Evolutionary conservation across 2,113 vertebrate genomes (phyloP), one percentile per base, ranked within the genome.

Genomic region (Tor tambroides): DNA sequence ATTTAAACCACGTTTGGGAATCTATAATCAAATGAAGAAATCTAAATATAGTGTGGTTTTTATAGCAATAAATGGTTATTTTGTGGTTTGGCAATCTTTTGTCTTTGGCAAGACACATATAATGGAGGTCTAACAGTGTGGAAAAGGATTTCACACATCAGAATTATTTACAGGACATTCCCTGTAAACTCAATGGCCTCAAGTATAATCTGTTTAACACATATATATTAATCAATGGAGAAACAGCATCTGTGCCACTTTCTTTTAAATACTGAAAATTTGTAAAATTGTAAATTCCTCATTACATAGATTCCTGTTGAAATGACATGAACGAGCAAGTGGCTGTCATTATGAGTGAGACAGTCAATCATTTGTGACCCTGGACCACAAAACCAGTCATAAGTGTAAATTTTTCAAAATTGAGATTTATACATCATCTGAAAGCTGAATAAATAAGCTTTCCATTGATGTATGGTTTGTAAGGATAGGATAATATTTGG

Each of bases 1-100:
- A 83, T 46, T 17, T 63, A 77, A 87, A 83, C 65, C 83, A 85
- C 77, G n/a, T 85, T 61, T 88, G 72, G 82, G 77, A 87, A 88
- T 87, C 61, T 51, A 43, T n/a, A 69, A 87, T 85, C 28, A 82
- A 75, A 80, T 32, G 41, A 41, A 79, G 43, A 82, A 43, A 46
- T 54, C 79, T 85, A 77, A 83, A 30, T 83, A 86, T 74, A 83
- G 38, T 15, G 82, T 86, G 83, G 35, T 88, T 59, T 87, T 67
- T 87, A 78, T 79, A 80, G 46, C 38, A 46, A 32, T 35, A 77
- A 51, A 72, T 54, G 19, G 43, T 49, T 38, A 78, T 26, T 54
- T 28, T 77, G 74, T 79, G 77, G 71, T 32, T 59, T 71, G 51
- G 32, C 67, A 61, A 82, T 71, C 17, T 71, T 38, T 38, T 35